Base-by-base conservation (phyloP, 1,140 invertebrate species). In the Saccostrea glomerata region DNA sequence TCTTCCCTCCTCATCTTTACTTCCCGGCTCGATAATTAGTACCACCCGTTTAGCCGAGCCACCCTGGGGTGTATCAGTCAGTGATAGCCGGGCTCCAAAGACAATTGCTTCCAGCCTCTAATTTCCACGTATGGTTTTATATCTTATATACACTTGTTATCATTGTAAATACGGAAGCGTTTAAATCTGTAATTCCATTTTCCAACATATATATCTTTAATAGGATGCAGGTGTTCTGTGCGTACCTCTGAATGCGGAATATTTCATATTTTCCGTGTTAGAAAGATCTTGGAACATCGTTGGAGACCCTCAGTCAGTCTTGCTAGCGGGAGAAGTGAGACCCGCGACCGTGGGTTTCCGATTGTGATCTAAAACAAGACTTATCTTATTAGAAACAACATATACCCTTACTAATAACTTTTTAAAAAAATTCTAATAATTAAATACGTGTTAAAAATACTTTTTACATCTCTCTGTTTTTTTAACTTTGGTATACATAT, bases 121-220 rank as follows among this genome's bases (percentile, higher is more conserved):
- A 77, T 77, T 77, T 77, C 70, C 70, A 77, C 70, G 25, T 77
- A 77, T 77, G 70, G 70, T 36, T 25, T 77, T 77, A 25, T 36
- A 77, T 77, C 70, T 77, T 77, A 36, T 77, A 77, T 77, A 77
- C 70, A 13, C 25, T 30, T 77, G 70, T 77, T 77, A 77, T 77
- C 70, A 13, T 4, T 25, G 58, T 63, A 36, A 77, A 77, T 77
- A 77, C 70, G 70, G 70, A 77, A 77, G 25, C 30, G 15, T 30
- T 25, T n/a, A 36, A 30, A 25, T n/a, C 60, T 66, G 47, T 47
- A 11, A 66, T 66, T 66, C 23, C 60, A 47, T 47, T 47, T 47
- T 47, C 47, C 5, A 47, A 47, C 47, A 47, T 47, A 63, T 17
- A 63, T 63, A 63, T 20, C 25, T 77, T 77, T 77, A 36, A 30